Evolutionary conservation across 1,140 invertebrate genomes (phyloP).

Genomic region (Drosophila triauraria): DNA sequence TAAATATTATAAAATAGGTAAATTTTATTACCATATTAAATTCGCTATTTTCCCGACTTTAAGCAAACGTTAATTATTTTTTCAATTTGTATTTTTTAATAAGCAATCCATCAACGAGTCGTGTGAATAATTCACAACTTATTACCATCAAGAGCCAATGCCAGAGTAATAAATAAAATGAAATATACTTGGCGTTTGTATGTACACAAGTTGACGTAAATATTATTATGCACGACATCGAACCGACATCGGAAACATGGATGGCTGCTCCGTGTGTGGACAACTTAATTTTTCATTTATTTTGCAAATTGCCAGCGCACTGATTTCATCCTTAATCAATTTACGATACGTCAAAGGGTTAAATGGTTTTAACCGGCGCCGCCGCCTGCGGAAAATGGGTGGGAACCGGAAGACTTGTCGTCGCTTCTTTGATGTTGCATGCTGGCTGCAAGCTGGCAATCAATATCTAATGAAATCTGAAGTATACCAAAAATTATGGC

Average conservation of each 20-base stretch:
- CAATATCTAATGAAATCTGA: conserved; percentile 61
- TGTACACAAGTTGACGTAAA: neutral
- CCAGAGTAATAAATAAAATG: neutral
- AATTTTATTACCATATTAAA: no score
- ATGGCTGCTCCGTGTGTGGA: neutral
- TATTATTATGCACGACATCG: conserved; percentile 2
- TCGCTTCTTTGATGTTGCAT: conserved; percentile 19
- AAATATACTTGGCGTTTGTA: neutral
- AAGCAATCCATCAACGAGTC: neutral
- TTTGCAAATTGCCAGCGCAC: conserved; percentile 11
- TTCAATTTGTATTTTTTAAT: neutral
- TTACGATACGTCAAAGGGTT: conserved; percentile 21
- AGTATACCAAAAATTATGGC: conserved; percentile 6
- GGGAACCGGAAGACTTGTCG: conserved; percentile 14
- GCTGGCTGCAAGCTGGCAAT: conserved; percentile 41
- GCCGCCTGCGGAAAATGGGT: conserved; percentile 4
- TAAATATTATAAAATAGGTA: no score
- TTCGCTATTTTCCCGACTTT: neutral
- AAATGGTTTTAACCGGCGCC: conserved; percentile 17
- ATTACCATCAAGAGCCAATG: neutral
- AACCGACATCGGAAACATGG: neutral
- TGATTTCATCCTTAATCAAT: conserved; percentile 37
- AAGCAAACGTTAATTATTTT: neutral
- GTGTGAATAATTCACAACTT: neutral
- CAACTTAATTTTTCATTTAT: conserved; percentile 33